Evolutionary conservation across 2,797 vertebrate genomes (phyloP), one percentile per base, ranked within the genome.

Genomic region (Monodelphis domestica): DNA sequence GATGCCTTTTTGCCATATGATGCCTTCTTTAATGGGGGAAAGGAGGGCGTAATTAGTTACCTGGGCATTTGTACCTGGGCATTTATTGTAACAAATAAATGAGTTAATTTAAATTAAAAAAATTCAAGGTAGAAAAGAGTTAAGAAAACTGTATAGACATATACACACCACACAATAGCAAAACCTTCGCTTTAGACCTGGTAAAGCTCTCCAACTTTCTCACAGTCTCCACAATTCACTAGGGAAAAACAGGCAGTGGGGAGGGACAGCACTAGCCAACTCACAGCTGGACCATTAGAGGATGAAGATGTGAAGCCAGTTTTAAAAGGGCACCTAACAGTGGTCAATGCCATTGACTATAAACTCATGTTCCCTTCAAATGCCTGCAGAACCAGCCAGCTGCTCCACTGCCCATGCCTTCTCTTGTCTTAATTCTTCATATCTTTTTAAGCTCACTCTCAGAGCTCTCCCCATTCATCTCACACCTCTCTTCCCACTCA

Each of bases 211-310:
- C 89, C 87, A 87, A 92, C 63, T 91, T 89, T 93, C 84, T 91
- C 78, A 53, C 53, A 92, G 1, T 0, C 88, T 50, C 45, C 88
- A 90, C 2, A 87, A 92, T 33, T 5, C 12, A 30, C 53, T 90
- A 90, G 90, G 54, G 10, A 78, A 21, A 10, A 38, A 78, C 24
- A 84, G 11, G 38, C 21, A 45, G 5, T 3, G 38, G 38, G 38
- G 78, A 21, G 21, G 63, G 17, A 7, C 17, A 15, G 21, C n/a
- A 38, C 0, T n/a, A 38, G 63, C n/a, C 63, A 90, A 4, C 57
- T 94, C 90, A 63, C 89, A 92, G 38, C 90, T 12, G 88, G 53
- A n/a, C 63, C 94, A 52, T 70, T 95, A 87, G 28, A 38, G 59
- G 87, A 33, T 52, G 29, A 1, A 52, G 52, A 96, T 89, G 33